Percentiles rank a stretch among this genome's conserved stretches.
phyloP scores from a whole-genome alignment of 2,888 invertebrate genomes.

The Eilema sororculum region DNA sequence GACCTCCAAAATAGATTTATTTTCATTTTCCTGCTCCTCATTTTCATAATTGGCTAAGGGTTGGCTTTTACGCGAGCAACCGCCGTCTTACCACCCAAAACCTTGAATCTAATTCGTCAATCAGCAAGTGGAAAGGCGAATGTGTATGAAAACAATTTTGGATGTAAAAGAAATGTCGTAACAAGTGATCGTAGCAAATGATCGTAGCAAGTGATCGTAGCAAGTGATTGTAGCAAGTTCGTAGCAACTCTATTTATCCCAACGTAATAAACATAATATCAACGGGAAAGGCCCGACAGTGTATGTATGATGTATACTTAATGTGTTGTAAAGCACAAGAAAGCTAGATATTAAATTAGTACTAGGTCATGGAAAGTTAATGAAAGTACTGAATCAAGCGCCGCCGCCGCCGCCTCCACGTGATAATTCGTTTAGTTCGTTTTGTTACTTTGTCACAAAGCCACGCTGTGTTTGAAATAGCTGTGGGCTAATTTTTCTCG shows the following conservation, averaged over 20 bases:
- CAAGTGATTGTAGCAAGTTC: background rate
- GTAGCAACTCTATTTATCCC: too few relatives aligned
- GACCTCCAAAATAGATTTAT: background rate
- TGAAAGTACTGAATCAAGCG: slow-evolving; percentile 56
- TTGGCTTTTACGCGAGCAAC: too few relatives aligned
- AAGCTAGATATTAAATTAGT: background rate
- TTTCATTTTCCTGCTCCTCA: too few relatives aligned
- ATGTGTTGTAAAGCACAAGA: background rate
- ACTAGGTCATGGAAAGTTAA: slow-evolving; percentile 49
- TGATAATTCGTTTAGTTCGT: slow-evolving; percentile 62
- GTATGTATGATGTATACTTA: background rate
- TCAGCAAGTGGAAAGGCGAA: too few relatives aligned
- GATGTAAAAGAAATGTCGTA: too few relatives aligned
- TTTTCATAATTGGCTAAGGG: too few relatives aligned
- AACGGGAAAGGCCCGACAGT: too few relatives aligned
- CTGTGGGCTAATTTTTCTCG: slow-evolving; percentile 50
- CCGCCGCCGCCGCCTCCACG: slow-evolving; percentile 40
- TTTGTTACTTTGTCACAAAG: slow-evolving; percentile 56
- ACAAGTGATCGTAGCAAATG: too few relatives aligned
- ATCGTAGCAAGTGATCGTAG: too few relatives aligned
- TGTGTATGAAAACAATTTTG: too few relatives aligned
- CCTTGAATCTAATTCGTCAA: background rate
- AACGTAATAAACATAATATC: too few relatives aligned
- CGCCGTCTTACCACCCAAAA: too few relatives aligned
- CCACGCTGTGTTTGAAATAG: slow-evolving; percentile 50